These are phyloP conservation scores for Pangasianodon gigas DNA, from an alignment of 2,113 vertebrate genomes.

Conservation along the genomic window DNA sequence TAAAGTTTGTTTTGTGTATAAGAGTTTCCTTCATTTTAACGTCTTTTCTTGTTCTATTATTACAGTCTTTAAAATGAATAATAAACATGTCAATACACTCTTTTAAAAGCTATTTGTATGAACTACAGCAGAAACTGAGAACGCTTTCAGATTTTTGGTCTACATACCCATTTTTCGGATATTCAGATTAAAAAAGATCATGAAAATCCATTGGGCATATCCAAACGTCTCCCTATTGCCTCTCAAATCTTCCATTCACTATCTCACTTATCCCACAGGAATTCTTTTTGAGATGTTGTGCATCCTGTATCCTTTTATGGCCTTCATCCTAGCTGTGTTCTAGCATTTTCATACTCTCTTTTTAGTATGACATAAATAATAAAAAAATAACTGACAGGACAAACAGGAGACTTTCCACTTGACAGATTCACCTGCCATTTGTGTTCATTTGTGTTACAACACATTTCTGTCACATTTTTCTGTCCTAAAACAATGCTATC, in stretches of 20 bases:
- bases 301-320: slow-evolving; percentile 50
- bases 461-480: background rate
- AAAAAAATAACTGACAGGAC: background rate
- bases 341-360: background rate
- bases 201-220: slow-evolving; percentile 40
- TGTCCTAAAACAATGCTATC: background rate
- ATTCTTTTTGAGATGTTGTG: slow-evolving; percentile 37
- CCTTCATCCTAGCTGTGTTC: slow-evolving; percentile 1
- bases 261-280: slow-evolving; percentile 46
- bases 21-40: background rate
- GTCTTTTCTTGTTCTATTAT: background rate
- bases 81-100: background rate
- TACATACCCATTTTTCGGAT: background rate
- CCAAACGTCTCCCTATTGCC: slow-evolving; percentile 36
- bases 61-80: slow-evolving; percentile 18
- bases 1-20: background rate
- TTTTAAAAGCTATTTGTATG: slow-evolving; percentile 1
- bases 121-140: background rate
- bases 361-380: background rate
- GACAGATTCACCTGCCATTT: slow-evolving; percentile 1
- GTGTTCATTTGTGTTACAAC: background rate
- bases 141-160: background rate
- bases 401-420: background rate
- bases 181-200: slow-evolving; percentile 43
- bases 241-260: slow-evolving; percentile 31